Base-by-base conservation (phyloP, 2,797 vertebrate genomes). In the Leucoraja ocellata region DNA sequence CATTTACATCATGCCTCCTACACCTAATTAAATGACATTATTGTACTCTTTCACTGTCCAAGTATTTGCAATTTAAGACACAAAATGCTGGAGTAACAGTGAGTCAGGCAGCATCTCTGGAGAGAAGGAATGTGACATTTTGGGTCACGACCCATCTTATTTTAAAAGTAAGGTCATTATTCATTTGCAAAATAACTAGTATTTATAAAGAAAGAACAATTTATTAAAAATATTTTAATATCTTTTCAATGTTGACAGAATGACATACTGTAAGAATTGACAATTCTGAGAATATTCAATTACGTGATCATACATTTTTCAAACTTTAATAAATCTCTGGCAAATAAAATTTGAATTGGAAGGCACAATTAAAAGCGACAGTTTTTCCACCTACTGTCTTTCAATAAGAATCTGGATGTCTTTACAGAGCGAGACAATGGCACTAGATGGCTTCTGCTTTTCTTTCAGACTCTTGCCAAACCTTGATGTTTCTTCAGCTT, bases 351-450 rank as follows among this genome's bases (percentile, higher is more conserved):
- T 92, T 74, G n/a, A 74, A 39, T 91, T 91, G 74, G 16, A 25
- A 58, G 74, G 21, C 28, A 11, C 28, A 92, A 92, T 71, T 92
- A 68, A 65, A 46, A 18, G 14, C n/a, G 14, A 13, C 11, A 36
- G 61, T 8, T 32, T 46, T 68, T 68, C 32, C 9, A n/a, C 13
- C 23, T 91, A 54, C 39, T 5, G 63, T 10, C 18, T 23, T 74
- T 73, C 39, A 16, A 76, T 74, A 54, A 92, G 71, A 13, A 23
- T 16, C 54, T 28, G 2, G 7, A 96, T 25, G n/a, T 94, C 93
- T 95, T 81, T 95, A 94, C 96, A 96, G 46, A 97, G 93, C 84
- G 79, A 0, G 2, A 21, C 0, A 1, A 96, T 80, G 39, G 73
- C 80, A 65, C 65, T 58, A 14, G 28, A 11, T 21, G 18, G 94